phyloP scores from a whole-genome alignment of 1,140 invertebrate species.

The Maniola jurtina region DNA sequence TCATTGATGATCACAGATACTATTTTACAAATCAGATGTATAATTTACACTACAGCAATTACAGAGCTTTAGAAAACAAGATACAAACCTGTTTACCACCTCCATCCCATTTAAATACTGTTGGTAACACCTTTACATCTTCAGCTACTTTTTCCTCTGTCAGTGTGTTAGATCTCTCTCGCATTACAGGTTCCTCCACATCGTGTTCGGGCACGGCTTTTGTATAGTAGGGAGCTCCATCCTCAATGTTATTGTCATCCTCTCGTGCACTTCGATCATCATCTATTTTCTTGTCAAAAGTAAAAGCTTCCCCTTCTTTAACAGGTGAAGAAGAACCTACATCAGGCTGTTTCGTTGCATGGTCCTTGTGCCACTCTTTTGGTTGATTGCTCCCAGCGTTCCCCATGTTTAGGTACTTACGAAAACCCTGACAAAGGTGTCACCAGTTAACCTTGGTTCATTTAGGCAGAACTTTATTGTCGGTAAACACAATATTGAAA shows the following conservation, averaged over 20 bases:
- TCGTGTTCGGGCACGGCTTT: slow-evolving; percentile 81
- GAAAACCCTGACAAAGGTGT: slow-evolving; percentile 4
- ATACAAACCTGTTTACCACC: slow-evolving; percentile 90
- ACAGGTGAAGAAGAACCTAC: slow-evolving; percentile 83
- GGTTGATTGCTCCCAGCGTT: slow-evolving; percentile 86
- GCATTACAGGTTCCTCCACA: slow-evolving; percentile 75
- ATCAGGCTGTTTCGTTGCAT: slow-evolving; percentile 65
- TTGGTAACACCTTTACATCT: slow-evolving; percentile 88
- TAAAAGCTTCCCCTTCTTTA: slow-evolving; percentile 90
- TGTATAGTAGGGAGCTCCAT: slow-evolving; percentile 88
- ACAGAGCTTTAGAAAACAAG: not conserved
- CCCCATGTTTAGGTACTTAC: slow-evolving; percentile 81
- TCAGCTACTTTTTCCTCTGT: slow-evolving; percentile 80
- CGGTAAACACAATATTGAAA: too few species aligned
- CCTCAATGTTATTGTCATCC: slow-evolving; percentile 84
- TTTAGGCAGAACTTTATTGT: not conserved
- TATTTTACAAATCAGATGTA: too few species aligned
- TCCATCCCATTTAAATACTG: slow-evolving; percentile 98
- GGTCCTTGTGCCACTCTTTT: slow-evolving; percentile 83
- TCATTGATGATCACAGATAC: too few species aligned
- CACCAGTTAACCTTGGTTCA: slow-evolving; percentile 5
- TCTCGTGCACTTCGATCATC: slow-evolving; percentile 79
- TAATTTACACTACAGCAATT: too few species aligned
- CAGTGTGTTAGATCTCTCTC: slow-evolving; percentile 85
- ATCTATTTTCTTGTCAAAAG: slow-evolving; percentile 90